Evolutionary conservation across 2,888 invertebrate genomes (phyloP).

Genomic region (Parnassius apollo): DNA sequence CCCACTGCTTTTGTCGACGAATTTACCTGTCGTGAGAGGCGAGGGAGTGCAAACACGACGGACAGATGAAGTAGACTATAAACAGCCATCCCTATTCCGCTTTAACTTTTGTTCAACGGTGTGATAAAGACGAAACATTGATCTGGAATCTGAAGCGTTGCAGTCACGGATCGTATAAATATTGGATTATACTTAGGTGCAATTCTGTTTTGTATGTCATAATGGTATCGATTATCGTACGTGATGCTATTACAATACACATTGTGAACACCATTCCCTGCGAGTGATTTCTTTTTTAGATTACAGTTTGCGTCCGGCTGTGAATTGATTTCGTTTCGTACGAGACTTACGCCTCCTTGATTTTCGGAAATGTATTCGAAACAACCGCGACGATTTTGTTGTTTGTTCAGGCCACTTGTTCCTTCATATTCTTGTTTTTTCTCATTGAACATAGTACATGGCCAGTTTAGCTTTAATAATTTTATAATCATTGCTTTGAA

Average conservation of each 20-base stretch:
- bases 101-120: slow-evolving; percentile 17
- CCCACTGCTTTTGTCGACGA: slow-evolving; percentile 69
- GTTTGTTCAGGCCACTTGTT: slow-evolving; percentile 26
- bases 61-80: slow-evolving; percentile 43
- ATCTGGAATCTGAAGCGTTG: slow-evolving; percentile 43
- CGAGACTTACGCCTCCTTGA: slow-evolving; percentile 60
- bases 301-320: slow-evolving; percentile 58
- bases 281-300: slow-evolving; percentile 70
- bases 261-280: slow-evolving; percentile 61
- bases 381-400: slow-evolving; percentile 29
- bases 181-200: slow-evolving; percentile 80
- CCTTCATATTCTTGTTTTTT: slow-evolving; percentile 27
- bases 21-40: slow-evolving; percentile 69
- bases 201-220: slow-evolving; percentile 77
- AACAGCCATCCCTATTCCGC: slow-evolving; percentile 41
- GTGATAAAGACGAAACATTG: slow-evolving; percentile 37
- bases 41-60: slow-evolving; percentile 67
- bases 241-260: slow-evolving; percentile 77
- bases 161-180: slow-evolving; percentile 74
- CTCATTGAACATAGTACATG: slow-evolving; percentile 12
- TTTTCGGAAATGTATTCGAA: slow-evolving; percentile 45
- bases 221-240: slow-evolving; percentile 77
- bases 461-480: slow-evolving; percentile 13
- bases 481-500: slow-evolving; percentile 3
- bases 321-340: slow-evolving; percentile 62